Percentiles rank a stretch among this genome's conserved stretches.
phyloP scores from a whole-genome alignment of 30 jellyfish, hydroid and myxozoan species.

The Hydractinia echinata region DNA sequence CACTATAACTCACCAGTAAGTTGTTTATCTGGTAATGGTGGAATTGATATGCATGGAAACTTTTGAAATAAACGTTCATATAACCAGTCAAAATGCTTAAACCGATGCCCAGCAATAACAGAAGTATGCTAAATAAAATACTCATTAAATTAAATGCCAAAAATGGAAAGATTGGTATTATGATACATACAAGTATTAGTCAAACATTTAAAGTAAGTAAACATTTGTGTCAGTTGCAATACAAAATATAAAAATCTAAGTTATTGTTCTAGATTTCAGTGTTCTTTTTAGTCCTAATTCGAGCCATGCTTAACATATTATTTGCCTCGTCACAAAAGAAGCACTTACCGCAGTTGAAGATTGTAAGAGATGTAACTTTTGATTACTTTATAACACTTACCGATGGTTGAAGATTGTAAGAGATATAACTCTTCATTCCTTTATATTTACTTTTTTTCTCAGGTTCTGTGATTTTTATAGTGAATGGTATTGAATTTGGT shows the following conservation, averaged over 20 bases:
- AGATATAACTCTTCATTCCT: conserved; percentile 93
- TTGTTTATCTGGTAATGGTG: conserved; percentile 91
- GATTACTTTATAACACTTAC: too few species aligned
- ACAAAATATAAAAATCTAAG: too few species aligned
- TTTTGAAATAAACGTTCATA: conserved; percentile 75
- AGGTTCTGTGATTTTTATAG: conserved; percentile 60
- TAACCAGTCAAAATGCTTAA: conserved; percentile 96
- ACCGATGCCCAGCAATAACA: conserved; percentile 69
- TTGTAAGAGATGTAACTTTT: too few species aligned
- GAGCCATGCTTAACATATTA: too few species aligned
- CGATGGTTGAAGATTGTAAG: conserved; percentile 78
- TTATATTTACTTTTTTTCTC: conserved; percentile 89
- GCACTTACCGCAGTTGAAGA: too few species aligned
- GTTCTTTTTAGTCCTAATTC: too few species aligned
- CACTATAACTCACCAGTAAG: conserved; percentile 61
- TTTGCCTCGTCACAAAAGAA: background rate
- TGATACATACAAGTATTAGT: background rate
- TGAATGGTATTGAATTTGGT: conserved; percentile 57
- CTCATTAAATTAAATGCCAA: background rate
- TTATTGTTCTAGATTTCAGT: too few species aligned
- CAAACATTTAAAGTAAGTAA: too few species aligned
- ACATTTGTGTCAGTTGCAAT: too few species aligned
- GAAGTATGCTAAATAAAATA: conserved; percentile 57
- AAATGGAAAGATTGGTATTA: background rate
- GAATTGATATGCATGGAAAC: conserved; percentile 83